Evolutionary conservation across 2,113 vertebrate species (phyloP).

Genomic region (Prunella fulvescens): DNA sequence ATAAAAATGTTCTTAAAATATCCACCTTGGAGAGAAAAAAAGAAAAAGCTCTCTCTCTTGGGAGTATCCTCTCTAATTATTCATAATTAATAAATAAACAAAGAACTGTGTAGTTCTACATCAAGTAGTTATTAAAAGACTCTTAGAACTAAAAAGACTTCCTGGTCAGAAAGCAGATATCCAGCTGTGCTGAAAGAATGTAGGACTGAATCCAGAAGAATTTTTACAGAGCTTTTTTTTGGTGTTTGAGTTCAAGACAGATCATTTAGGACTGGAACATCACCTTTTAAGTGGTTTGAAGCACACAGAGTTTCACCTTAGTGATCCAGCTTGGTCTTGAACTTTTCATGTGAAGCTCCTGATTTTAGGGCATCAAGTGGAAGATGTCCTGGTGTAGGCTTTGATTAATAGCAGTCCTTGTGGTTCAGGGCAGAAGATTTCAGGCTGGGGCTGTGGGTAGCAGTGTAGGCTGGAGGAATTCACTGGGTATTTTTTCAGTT

Average conservation of each 20-base stretch:
- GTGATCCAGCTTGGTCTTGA: background rate
- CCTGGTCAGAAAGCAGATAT: slow-evolving; percentile 33
- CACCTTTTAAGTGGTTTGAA: background rate
- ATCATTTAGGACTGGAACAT: background rate
- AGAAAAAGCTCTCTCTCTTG: background rate
- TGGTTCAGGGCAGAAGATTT: background rate
- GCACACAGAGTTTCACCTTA: background rate
- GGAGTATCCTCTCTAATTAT: slow-evolving; percentile 25
- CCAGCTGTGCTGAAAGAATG: slow-evolving; percentile 53
- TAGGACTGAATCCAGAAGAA: background rate
- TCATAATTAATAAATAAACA: slow-evolving; percentile 65
- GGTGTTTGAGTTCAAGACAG: background rate
- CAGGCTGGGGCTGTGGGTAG: background rate
- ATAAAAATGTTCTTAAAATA: slow-evolving; percentile 6
- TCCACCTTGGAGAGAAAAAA: background rate
- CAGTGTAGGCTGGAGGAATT: background rate
- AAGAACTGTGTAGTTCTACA: background rate
- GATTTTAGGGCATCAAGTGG: background rate
- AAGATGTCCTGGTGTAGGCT: background rate
- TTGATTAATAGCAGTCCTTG: background rate
- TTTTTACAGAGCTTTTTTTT: background rate
- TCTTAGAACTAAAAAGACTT: slow-evolving; percentile 48
- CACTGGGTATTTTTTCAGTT: background rate
- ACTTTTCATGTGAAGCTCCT: background rate
- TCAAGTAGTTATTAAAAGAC: slow-evolving; percentile 45